These are phyloP conservation scores for Aelia acuminata DNA, from an alignment of 2,888 invertebrate species.

Conservation along the genomic window DNA sequence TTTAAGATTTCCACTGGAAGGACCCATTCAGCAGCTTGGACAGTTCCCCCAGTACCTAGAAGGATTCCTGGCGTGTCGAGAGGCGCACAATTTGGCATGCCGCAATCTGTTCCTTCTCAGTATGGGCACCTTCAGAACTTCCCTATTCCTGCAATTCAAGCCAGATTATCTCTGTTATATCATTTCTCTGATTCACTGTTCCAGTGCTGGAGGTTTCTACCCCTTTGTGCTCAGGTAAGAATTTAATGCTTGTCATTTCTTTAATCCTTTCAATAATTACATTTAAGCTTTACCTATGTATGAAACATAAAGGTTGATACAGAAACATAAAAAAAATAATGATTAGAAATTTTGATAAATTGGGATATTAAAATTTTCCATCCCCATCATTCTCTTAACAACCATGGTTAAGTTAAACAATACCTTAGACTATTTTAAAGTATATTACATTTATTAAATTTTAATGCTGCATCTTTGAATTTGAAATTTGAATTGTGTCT, in stretches of 20 bases:
- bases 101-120: slow-evolving; percentile 73
- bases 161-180: slow-evolving; percentile 74
- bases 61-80: slow-evolving; percentile 70
- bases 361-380: no score
- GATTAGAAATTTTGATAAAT: no score
- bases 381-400: no score
- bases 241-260: not conserved
- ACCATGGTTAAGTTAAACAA: no score
- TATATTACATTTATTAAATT: no score
- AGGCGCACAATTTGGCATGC: slow-evolving; percentile 70
- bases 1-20: slow-evolving; percentile 75
- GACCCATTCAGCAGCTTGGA: slow-evolving; percentile 78
- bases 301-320: no score
- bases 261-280: not conserved
- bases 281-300: no score
- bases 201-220: slow-evolving; percentile 74
- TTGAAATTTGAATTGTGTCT: no score
- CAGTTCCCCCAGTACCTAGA: slow-evolving; percentile 72
- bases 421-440: no score
- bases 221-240: slow-evolving; percentile 69
- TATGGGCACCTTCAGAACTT: slow-evolving; percentile 73
- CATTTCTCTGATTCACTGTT: slow-evolving; percentile 77
- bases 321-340: no score
- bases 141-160: slow-evolving; percentile 72
- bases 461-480: no score